phyloP scores from a whole-genome alignment of 92 coral and sea anemone species.

The Parazoanthus swiftii region DNA sequence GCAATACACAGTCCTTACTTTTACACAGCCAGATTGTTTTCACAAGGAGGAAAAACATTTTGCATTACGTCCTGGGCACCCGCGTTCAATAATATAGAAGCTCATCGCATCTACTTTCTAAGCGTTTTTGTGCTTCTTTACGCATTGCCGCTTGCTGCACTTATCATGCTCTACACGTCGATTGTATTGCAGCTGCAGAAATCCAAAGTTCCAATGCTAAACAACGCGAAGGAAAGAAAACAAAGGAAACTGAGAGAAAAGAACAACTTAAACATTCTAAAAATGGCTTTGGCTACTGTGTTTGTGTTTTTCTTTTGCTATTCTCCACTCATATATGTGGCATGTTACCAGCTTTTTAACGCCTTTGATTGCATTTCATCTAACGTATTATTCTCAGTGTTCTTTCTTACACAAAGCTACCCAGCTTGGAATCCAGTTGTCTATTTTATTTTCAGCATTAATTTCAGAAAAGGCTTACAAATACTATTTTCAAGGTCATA shows the following conservation, averaged over 20 bases:
- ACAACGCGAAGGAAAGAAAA: slow-evolving; percentile 15
- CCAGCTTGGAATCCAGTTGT: slow-evolving; percentile 38
- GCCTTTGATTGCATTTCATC: neutral
- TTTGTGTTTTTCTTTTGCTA: slow-evolving; percentile 51
- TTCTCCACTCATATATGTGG: slow-evolving; percentile 45
- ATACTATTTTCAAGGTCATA: neutral
- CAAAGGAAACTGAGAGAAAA: slow-evolving; percentile 38
- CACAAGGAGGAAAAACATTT: neutral
- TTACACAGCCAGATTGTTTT: slow-evolving; percentile 40
- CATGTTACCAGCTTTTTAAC: neutral
- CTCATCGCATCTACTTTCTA: slow-evolving; percentile 45
- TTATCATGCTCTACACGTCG: slow-evolving; percentile 44
- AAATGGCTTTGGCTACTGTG: slow-evolving; percentile 47
- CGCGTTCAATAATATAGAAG: neutral
- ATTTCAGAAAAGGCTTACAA: slow-evolving; percentile 21
- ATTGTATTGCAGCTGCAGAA: slow-evolving; percentile 41
- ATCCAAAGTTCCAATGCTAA: slow-evolving; percentile 38
- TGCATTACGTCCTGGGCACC: slow-evolving; percentile 47
- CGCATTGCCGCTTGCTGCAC: slow-evolving; percentile 37
- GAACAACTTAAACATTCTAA: slow-evolving; percentile 52
- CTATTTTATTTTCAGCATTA: slow-evolving; percentile 31
- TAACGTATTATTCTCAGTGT: neutral
- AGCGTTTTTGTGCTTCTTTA: slow-evolving; percentile 42
- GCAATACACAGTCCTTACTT: slow-evolving; percentile 54
- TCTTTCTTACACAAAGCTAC: slow-evolving; percentile 21